Evolutionary conservation across 2,888 invertebrate species (phyloP).

Genomic region (Epistrophe eligans): DNA sequence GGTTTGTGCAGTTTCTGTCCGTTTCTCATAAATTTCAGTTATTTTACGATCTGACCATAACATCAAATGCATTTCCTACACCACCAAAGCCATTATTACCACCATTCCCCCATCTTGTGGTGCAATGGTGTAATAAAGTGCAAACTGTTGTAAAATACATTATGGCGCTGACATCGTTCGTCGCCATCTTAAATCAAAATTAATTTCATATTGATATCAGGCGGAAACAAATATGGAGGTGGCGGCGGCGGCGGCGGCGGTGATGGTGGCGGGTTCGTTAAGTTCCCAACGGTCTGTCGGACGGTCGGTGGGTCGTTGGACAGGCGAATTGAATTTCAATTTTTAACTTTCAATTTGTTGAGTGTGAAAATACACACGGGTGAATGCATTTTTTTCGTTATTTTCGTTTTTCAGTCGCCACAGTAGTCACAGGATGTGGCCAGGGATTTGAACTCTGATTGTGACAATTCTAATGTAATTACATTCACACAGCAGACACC

Average conservation of each 20-base stretch:
- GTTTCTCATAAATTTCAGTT: slow-evolving; percentile 53
- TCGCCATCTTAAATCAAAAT: slow-evolving; percentile 75
- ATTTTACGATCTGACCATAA: slow-evolving; percentile 46
- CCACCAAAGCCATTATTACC: slow-evolving; percentile 7
- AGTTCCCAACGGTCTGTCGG: background rate
- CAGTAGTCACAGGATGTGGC: slow-evolving; percentile 29
- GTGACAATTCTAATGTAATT: slow-evolving; percentile 73
- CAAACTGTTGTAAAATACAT: slow-evolving; percentile 69
- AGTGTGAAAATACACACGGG: slow-evolving; percentile 31
- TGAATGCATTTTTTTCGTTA: background rate
- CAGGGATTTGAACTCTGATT: slow-evolving; percentile 60
- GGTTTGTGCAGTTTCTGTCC: background rate
- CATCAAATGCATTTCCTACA: slow-evolving; percentile 44
- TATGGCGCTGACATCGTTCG: slow-evolving; percentile 51
- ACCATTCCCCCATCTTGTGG: background rate
- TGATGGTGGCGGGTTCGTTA: too few relatives aligned
- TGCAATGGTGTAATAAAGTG: slow-evolving; percentile 63
- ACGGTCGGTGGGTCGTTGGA: background rate
- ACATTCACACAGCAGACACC: slow-evolving; percentile 31
- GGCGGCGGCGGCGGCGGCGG: too few relatives aligned
- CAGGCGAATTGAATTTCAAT: slow-evolving; percentile 67
- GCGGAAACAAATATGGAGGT: background rate
- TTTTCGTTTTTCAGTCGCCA: slow-evolving; percentile 10
- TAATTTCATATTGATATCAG: slow-evolving; percentile 67
- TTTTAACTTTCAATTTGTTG: slow-evolving; percentile 50